Base-by-base conservation (phyloP, 2,888 invertebrate species). In the Molorchus minor region DNA sequence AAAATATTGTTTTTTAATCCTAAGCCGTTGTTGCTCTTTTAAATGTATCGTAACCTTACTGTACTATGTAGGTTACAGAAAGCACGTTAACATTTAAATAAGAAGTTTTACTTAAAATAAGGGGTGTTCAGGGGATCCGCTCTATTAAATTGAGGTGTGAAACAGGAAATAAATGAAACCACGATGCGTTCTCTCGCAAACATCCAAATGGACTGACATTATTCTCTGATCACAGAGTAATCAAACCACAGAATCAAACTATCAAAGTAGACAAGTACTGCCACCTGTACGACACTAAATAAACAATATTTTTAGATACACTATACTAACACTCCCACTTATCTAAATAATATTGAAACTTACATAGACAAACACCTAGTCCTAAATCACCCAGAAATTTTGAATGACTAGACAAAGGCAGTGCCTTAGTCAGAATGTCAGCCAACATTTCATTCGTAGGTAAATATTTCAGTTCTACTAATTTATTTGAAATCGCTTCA, bases 161-260 rank as follows among this genome's bases (percentile, higher is more conserved):
- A n/a, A n/a, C 8, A 12, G 8, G 40, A 10, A 3, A 3, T 5
- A 40, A 40, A 40, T 13, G 10, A 40, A 40, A 19, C 17, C 3
- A 40, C 40, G 40, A 17, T 25, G 8, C 25, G 25, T 25, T 25
- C 5, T 25, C 4, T 25, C 4, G 25, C 8, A 25, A 25, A 25
- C 25, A 25, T 25, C 8, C 25, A 25, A 44, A 30, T 47, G 2
- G 43, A 56, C 44, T 45, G 19, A 64, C 57, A 58, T 61, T 47
- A 45, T 54, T 55, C 65, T 62, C 67, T 64, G 68, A 65, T 67
- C 68, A 61, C 62, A 52, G 69, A 64, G 67, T 68, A 58, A 54
- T 21, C 21, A 60, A 58, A 58, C 65, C 61, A n/a, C n/a, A n/a
- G n/a, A n/a, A n/a, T n/a, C n/a, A n/a, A n/a, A n/a, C n/a, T n/a